Evolutionary conservation across 2,888 invertebrate species (phyloP).

Genomic region (Clunio marinus): DNA sequence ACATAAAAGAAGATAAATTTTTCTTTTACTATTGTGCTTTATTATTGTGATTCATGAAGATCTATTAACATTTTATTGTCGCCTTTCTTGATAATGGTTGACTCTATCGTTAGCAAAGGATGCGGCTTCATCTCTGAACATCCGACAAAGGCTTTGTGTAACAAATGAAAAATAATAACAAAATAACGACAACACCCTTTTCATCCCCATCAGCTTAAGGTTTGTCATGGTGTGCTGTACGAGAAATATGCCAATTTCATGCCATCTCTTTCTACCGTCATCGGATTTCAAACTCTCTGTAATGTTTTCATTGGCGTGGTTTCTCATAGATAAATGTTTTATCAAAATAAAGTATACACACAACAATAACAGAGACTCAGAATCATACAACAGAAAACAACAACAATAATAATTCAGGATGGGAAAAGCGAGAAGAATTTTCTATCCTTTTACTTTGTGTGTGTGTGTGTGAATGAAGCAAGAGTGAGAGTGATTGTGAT

Average conservation of each 20-base stretch:
- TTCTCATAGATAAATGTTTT: constrained; percentile 39
- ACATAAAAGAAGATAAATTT: neutral
- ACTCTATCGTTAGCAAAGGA: neutral
- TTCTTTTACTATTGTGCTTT: neutral
- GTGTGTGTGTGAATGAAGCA: constrained; percentile 17
- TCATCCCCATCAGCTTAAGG: neutral
- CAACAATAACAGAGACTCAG: constrained; percentile 31
- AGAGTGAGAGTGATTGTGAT: no score
- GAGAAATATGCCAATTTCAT: neutral
- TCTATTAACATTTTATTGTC: constrained; percentile 1
- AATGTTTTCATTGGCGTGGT: constrained; percentile 40
- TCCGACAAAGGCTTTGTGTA: neutral
- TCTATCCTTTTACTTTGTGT: neutral
- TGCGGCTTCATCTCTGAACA: constrained; percentile 5
- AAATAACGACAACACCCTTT: constrained; percentile 18
- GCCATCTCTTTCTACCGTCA: constrained; percentile 27
- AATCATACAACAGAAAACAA: neutral
- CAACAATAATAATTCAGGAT: constrained; percentile 3
- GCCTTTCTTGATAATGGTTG: neutral
- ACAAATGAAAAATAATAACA: constrained; percentile 28
- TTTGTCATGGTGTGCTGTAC: constrained; percentile 17
- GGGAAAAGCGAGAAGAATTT: neutral
- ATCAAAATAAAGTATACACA: constrained; percentile 38
- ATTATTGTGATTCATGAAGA: neutral
- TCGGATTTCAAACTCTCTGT: constrained; percentile 27